Conservation (phyloP, 2,888 invertebrate genomes). For the Ichneumon xanthorius region DNA sequence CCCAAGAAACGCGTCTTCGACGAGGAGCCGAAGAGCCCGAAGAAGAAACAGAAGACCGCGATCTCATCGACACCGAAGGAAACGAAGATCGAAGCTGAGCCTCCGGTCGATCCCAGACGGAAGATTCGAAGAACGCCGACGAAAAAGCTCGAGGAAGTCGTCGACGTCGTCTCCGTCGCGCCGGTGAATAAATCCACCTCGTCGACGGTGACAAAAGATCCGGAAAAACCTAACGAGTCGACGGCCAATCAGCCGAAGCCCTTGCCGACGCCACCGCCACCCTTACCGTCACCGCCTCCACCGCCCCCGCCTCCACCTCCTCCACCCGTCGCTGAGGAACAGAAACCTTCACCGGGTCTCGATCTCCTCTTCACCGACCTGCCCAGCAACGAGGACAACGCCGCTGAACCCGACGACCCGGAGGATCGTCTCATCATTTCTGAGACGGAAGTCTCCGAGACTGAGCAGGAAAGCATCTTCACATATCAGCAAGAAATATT, state of each 20-base stretch:
- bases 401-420: constrained; percentile 85
- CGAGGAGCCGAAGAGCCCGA: constrained; percentile 81
- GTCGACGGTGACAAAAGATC: constrained; percentile 83
- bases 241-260: constrained; percentile 77
- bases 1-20: constrained; percentile 81
- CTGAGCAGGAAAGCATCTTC: constrained; percentile 86
- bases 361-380: constrained; percentile 84
- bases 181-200: constrained; percentile 72
- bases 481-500: constrained; percentile 88
- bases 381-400: constrained; percentile 81
- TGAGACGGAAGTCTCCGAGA: constrained; percentile 88
- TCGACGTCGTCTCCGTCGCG: constrained; percentile 61
- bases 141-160: constrained; percentile 72
- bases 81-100: constrained; percentile 50
- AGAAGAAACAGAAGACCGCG: constrained; percentile 81
- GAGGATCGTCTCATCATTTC: constrained; percentile 87
- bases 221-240: constrained; percentile 86
- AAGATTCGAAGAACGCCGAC: constrained; percentile 71
- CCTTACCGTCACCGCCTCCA: constrained; percentile 60
- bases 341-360: constrained; percentile 71
- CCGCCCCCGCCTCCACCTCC: constrained; percentile 58
- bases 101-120: constrained; percentile 56
- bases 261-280: constrained; percentile 61
- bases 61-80: constrained; percentile 70
- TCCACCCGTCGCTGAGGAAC: constrained; percentile 69